Percentiles rank a stretch among this genome's conserved stretches.
Evolutionary conservation across 1,140 invertebrate species (phyloP).

Genomic region (Trichomalopsis sarcophagae): DNA sequence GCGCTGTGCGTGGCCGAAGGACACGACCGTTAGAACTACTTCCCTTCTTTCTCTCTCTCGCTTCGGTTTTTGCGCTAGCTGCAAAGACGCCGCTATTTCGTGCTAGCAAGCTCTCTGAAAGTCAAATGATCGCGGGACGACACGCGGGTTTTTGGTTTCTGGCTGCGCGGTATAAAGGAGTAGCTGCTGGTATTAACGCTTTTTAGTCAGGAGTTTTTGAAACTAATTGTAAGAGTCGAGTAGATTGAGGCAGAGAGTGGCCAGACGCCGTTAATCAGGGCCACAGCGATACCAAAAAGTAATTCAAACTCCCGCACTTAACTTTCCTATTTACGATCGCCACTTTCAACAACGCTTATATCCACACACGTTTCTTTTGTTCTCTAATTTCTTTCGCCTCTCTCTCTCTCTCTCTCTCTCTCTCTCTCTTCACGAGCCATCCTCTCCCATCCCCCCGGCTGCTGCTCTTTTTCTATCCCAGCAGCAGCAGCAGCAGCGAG

Average conservation of each 20-base stretch:
- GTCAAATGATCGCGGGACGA: neutral
- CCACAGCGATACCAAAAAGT: no score
- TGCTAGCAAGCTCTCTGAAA: neutral
- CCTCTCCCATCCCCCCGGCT: neutral
- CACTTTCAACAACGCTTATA: neutral
- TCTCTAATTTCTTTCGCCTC: constrained; percentile 45
- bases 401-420: neutral
- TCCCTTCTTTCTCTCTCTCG: constrained; percentile 4
- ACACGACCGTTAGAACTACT: constrained; percentile 45
- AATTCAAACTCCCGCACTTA: constrained; percentile 10
- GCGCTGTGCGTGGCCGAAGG: constrained; percentile 36
- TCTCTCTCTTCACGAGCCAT: neutral
- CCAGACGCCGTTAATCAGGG: no score
- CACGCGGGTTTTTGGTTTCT: no score
- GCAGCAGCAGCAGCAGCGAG: constrained; percentile 14
- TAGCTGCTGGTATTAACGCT: no score
- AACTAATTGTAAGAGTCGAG: no score
- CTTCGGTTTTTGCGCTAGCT: neutral
- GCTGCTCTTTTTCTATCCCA: constrained; percentile 11
- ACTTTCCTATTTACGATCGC: neutral
- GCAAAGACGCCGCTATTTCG: no score
- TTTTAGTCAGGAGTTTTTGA: no score
- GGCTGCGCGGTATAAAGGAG: no score
- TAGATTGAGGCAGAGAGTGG: no score
- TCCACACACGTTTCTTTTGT: constrained; percentile 41